These are phyloP conservation scores for Lasioglossum marginatum DNA, from an alignment of 2,888 invertebrate species.

Conservation along the genomic window DNA sequence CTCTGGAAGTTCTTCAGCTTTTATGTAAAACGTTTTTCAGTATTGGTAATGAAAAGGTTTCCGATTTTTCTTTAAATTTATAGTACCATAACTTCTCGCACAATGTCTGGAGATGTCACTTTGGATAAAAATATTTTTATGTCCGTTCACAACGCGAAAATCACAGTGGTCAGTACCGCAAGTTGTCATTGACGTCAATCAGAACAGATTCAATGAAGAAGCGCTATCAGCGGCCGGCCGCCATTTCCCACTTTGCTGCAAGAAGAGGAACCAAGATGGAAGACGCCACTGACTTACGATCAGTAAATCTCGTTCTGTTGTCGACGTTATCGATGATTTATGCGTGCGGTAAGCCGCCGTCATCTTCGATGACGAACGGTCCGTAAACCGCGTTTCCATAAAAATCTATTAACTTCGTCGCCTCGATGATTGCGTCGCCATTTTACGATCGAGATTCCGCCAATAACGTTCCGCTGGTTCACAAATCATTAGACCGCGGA, in stretches of 20 bases:
- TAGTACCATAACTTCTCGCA: background rate
- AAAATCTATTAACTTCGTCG: constrained; percentile 71
- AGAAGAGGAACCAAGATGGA: constrained; percentile 12
- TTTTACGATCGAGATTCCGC: background rate
- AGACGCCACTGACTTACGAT: constrained; percentile 69
- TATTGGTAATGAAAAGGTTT: background rate
- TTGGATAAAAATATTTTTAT: background rate
- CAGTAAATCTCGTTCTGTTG: constrained; percentile 72
- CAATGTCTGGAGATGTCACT: background rate
- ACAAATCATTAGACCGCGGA: no score
- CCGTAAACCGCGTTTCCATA: constrained; percentile 57
- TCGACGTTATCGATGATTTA: constrained; percentile 70
- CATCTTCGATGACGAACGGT: constrained; percentile 59
- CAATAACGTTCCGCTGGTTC: background rate
- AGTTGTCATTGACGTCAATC: constrained; percentile 3
- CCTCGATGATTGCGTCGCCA: constrained; percentile 46
- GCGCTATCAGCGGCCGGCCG: background rate
- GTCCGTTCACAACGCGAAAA: background rate
- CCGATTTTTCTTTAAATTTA: background rate
- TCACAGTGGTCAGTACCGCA: background rate
- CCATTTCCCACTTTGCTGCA: background rate
- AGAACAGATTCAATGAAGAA: constrained; percentile 10
- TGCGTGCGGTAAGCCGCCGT: constrained; percentile 73
- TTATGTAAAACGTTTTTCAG: background rate
- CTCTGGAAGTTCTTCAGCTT: background rate